Percentiles rank a stretch among this genome's conserved stretches.
Evolutionary conservation across 2,797 vertebrate genomes (phyloP).

Genomic region (Heterohyrax brucei): DNA sequence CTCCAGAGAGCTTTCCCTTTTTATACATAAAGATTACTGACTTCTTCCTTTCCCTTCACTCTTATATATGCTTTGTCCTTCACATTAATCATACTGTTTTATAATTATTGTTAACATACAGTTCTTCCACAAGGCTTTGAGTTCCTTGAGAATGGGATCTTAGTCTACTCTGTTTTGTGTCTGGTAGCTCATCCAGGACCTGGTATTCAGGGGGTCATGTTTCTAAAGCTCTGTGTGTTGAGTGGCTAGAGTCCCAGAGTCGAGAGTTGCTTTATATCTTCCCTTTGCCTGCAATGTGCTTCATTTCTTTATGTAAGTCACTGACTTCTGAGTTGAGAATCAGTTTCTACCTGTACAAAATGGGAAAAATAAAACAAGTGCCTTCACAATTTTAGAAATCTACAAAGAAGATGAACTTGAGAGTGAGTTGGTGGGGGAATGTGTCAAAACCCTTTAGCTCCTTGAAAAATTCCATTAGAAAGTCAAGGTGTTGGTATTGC

Average conservation of each 20-base stretch:
- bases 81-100: background rate
- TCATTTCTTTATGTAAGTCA: constrained; percentile 23
- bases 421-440: background rate
- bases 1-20: background rate
- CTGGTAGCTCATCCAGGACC: background rate
- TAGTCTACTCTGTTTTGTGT: background rate
- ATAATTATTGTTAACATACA: background rate
- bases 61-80: background rate
- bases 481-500: constrained; percentile 77
- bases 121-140: background rate
- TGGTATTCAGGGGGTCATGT: background rate
- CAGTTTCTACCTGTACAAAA: constrained; percentile 52
- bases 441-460: constrained; percentile 63
- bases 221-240: background rate
- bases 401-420: constrained; percentile 59
- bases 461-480: constrained; percentile 82
- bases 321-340: constrained; percentile 26
- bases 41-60: background rate
- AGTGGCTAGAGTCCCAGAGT: background rate
- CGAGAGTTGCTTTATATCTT: background rate
- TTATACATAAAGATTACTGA: background rate
- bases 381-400: constrained; percentile 48
- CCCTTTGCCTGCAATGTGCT: background rate
- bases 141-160: background rate
- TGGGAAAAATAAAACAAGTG: constrained; percentile 44